Evolutionary conservation across 2,797 vertebrate genomes (phyloP), one percentile per base, ranked within the genome.

Genomic region (Melanotaenia pygmaea): DNA sequence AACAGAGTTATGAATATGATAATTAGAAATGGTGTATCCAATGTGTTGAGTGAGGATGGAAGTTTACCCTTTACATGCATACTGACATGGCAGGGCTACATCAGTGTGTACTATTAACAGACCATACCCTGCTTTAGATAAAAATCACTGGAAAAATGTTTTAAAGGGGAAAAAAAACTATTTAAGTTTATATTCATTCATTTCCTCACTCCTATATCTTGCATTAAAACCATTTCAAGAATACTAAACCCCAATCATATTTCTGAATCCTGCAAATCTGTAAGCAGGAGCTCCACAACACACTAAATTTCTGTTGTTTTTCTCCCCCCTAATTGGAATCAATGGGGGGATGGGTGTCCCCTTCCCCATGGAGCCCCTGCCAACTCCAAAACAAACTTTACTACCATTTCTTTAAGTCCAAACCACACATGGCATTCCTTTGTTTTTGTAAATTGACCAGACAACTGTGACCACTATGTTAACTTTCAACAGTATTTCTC

Each of bases 1-100:
- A 70, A 84, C 70, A 78, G 34, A 77, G 75, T 65, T 82, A 86
- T 87, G 86, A 88, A 85, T 86, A 86, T 84, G 79, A 84, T 85
- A 78, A 88, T 86, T 47, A 72, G 53, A 73, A 54, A 64, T 37
- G 66, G 79, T 34, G 24, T 64, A 65, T 81, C 81, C 76, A 75
- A 12, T 64, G 82, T 60, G 80, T 60, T 72, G 58, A 37, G 63
- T 51, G 70, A 74, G 53, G 54, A 69, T 72, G 54, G 70, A 67
- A 67, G 74, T 34, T 51, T 12, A 57, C 67, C 76, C 84, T 56
- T 8, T 74, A 84, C 87, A 86, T 71, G 51, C 69, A 59, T 74
- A 69, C 86, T 72, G 69, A 73, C 72, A 72, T 6, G 56, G 58
- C 43, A 38, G 50, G 62, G 67, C 57, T 77, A 45, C 53, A 61